phyloP scores from a whole-genome alignment of 2,888 invertebrate genomes.

The Drosophila pseudotakahashii region DNA sequence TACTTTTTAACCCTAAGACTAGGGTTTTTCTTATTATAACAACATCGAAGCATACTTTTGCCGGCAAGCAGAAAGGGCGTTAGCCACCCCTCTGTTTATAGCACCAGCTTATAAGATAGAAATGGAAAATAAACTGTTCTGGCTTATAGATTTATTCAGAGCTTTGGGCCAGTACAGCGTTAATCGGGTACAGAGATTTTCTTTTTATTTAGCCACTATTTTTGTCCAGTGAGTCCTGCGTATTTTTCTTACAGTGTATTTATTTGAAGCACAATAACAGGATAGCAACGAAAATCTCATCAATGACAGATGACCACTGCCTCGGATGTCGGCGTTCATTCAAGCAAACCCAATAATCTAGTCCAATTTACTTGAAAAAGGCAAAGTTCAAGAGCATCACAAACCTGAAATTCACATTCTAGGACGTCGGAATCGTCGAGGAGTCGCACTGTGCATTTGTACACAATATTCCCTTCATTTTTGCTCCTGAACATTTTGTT shows the following conservation, averaged over 20 bases:
- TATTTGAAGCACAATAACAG: not conserved
- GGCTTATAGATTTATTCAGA: slow-evolving; percentile 13
- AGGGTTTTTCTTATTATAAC: too few relatives aligned
- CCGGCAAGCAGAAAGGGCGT: slow-evolving; percentile 33
- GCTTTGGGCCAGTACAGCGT: not conserved
- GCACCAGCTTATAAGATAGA: not conserved
- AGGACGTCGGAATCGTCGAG: slow-evolving; percentile 95
- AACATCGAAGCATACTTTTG: too few relatives aligned
- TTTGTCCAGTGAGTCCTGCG: not conserved
- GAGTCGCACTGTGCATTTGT: slow-evolving; percentile 94
- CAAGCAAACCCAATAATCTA: too few relatives aligned
- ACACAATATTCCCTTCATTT: slow-evolving; percentile 91
- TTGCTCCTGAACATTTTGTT: slow-evolving; percentile 85
- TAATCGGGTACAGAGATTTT: not conserved
- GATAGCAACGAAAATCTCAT: not conserved
- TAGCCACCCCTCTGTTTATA: slow-evolving; percentile 17
- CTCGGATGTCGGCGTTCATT: not conserved
- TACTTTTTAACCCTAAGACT: too few relatives aligned
- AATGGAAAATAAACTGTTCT: not conserved
- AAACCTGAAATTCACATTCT: slow-evolving; percentile 96
- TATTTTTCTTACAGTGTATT: too few relatives aligned
- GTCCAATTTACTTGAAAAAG: not conserved
- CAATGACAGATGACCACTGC: not conserved
- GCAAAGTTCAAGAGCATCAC: slow-evolving; percentile 26
- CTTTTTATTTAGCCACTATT: not conserved